Base-by-base conservation (phyloP, 1,140 invertebrate genomes). In the Xylocopa sonorina region DNA sequence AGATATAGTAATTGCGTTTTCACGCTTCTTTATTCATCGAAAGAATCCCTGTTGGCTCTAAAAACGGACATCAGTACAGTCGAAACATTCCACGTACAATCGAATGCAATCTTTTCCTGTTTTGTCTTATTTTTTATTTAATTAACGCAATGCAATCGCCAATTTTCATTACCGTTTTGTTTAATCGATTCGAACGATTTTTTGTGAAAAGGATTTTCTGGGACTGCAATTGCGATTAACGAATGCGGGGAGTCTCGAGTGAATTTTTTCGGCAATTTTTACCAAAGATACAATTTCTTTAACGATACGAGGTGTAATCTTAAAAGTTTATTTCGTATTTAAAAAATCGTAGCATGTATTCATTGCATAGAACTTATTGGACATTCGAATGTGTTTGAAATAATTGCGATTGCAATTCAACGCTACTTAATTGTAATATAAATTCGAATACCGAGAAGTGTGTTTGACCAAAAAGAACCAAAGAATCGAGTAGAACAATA, bases 401-500 rank as follows among this genome's bases (percentile, higher is more conserved):
- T 53, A 66, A 34, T 75, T 41, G 16, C 64, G 58, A 32, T 77
- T 68, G 74, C 41, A 38, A 58, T 67, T 48, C 64, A 16, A 57
- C 29, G 63, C 21, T 67, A 43, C 34, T 66, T 51, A 63, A 74
- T 74, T 38, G 51, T 68, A 73, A 62, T 46, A 38, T 63, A 67
- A 51, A 51, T 51, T 46, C 3, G 34, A 68, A 41, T 29, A 58
- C 27, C 29, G 62, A 57, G 41, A 32, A 16, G 43, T 24, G 75
- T 71, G 55, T 69, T 77, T 66, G 66, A 77, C 75, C 75, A 77
- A 77, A 77, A 77, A 77, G 41, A 77, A 77, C 75, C 75, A 77
- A 77, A 77, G 66, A 77, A 77, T 57, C 55, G 51, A 55, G 50
- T 71, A 77, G 75, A 69, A 69, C 75, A 71, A 71, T 77, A 77